Percentiles rank a stretch among this genome's conserved stretches.
phyloP scores from a whole-genome alignment of 2,113 vertebrate species.

The Neopipo cinnamomea region DNA sequence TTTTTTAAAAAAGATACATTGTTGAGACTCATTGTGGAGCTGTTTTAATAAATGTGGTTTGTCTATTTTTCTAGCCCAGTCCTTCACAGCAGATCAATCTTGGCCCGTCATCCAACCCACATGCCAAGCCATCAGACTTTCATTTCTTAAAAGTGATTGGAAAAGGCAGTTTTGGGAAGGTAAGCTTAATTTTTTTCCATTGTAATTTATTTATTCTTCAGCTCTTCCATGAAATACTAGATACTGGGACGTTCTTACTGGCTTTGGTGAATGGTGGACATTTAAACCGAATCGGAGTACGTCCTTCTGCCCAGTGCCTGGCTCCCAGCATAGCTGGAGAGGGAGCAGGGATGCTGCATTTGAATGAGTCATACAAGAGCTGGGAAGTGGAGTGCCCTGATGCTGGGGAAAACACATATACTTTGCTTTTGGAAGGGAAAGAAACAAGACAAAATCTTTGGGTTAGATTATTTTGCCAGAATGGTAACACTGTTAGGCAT shows the following conservation, averaged over 20 bases:
- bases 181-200: neutral
- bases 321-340: neutral
- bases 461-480: neutral
- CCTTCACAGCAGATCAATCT: conserved; percentile 98
- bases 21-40: neutral
- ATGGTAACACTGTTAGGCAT: neutral
- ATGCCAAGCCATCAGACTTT: conserved; percentile 95
- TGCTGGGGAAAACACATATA: neutral
- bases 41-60: neutral
- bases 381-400: neutral
- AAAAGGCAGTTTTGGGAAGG: conserved; percentile 98
- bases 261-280: neutral
- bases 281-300: neutral
- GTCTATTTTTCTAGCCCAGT: conserved; percentile 81
- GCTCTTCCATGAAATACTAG: rapidly evolving
- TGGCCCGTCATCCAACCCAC: conserved; percentile 95
- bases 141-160: conserved; percentile 98
- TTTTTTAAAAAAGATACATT: neutral
- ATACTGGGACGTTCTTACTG: neutral
- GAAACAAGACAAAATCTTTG: neutral
- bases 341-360: neutral
- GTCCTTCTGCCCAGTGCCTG: neutral
- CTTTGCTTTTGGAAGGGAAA: neutral
- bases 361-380: neutral
- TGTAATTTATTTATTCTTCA: neutral